These are phyloP conservation scores for Arvicanthis niloticus DNA, from an alignment of 2,113 vertebrate species.

Conservation along the genomic window DNA sequence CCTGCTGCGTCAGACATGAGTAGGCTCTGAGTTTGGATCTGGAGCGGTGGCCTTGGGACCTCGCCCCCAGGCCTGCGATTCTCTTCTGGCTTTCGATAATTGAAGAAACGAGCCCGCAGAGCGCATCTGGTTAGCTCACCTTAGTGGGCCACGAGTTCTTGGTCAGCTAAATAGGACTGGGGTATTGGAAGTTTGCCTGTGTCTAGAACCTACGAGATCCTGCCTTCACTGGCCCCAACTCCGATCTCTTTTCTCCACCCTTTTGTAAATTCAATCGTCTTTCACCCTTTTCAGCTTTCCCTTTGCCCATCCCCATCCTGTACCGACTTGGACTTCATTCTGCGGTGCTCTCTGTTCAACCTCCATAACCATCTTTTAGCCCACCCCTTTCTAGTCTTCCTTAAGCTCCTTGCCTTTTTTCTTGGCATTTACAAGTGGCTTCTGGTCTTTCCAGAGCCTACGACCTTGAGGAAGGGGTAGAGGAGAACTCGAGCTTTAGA, in stretches of 20 bases:
- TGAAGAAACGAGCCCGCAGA: not conserved
- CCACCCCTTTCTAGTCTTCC: too few species aligned
- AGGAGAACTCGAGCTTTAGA: not conserved
- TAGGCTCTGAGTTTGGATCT: not conserved
- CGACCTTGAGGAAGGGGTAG: slow-evolving; percentile 67
- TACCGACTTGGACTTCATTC: not conserved
- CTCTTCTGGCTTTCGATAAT: not conserved
- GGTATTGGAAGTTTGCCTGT: not conserved
- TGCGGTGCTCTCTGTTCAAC: not conserved
- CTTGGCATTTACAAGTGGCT: slow-evolving; percentile 9
- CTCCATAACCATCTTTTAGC: not conserved
- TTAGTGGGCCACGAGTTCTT: not conserved
- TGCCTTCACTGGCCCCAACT: not conserved
- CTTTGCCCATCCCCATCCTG: not conserved
- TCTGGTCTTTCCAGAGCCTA: not conserved
- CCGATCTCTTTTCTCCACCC: not conserved
- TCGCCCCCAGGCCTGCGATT: not conserved
- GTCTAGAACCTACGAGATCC: not conserved
- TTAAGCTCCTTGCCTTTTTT: not conserved
- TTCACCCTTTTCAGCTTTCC: not conserved
- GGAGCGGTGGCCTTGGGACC: not conserved
- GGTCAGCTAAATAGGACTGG: not conserved
- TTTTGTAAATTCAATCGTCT: not conserved
- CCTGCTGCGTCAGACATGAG: not conserved
- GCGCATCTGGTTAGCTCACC: not conserved